phyloP scores from a whole-genome alignment of 2,888 invertebrate genomes.

The Cephus runcator region DNA sequence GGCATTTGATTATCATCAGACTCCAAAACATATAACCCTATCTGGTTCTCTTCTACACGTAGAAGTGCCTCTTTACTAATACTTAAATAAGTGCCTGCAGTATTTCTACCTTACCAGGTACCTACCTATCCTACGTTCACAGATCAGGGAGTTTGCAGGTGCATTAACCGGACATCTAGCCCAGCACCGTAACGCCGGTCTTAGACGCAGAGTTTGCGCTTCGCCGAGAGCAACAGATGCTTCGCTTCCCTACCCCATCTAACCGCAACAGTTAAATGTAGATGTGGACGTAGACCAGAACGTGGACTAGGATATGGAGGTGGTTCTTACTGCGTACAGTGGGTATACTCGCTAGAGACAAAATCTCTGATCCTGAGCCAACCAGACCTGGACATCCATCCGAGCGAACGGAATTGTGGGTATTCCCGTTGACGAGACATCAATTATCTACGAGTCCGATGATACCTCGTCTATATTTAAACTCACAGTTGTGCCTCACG shows the following conservation, averaged over 20 bases:
- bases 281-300: background rate
- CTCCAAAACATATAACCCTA: background rate
- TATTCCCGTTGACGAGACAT: background rate
- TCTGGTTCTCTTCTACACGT: background rate
- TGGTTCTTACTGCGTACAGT: background rate
- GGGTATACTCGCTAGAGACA: background rate
- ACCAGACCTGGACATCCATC: background rate
- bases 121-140: slow-evolving; percentile 42
- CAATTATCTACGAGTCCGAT: background rate
- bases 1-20: background rate
- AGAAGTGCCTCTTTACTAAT: background rate
- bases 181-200: slow-evolving; percentile 52
- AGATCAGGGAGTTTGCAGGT: slow-evolving; percentile 55
- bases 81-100: background rate
- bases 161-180: slow-evolving; percentile 60
- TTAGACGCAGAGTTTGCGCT: slow-evolving; percentile 18
- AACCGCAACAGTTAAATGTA: background rate
- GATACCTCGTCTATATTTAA: background rate
- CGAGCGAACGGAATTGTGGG: background rate
- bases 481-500: background rate
- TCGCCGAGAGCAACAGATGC: background rate
- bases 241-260: background rate
- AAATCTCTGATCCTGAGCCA: background rate
- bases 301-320: background rate
- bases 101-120: background rate